Evolutionary conservation across 2,888 invertebrate species (phyloP), one percentile per base, ranked within the genome.

Genomic region (Andrena marginata): DNA sequence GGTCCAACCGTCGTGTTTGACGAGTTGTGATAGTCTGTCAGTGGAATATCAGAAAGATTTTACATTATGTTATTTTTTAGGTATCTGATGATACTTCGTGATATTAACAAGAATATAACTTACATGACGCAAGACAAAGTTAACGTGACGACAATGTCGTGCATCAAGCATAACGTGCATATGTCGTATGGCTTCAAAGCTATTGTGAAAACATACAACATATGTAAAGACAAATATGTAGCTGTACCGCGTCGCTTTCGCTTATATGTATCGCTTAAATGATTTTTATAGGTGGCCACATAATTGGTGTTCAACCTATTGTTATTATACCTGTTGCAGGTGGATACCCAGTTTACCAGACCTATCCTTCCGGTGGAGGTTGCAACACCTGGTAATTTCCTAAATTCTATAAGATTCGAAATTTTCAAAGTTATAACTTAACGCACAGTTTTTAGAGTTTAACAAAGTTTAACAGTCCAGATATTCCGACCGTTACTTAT

Each of bases 321-420:
- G 54, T 85, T 59, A 33, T 87, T 33, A 10, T 87, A 80, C 78
- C 82, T 48, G 69, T 88, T 77, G 23, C 76, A 87, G 87, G 59
- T 48, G 31, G 51, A n/a, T n/a, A 69, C 26, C 33, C 71, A 51
- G 16, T 62, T 16, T 26, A 72, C 63, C 65, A 42, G 42, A 16
- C 4, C 16, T 42, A 84, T 48, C 77, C 68, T 5, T 26, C 75
- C 1, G 59, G 86, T 49, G 78, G 85, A 49, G 85, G 87, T 20
- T 90, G 88, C 54, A 78, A n/a, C 23, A 80, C 85, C 33, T 90
- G 90, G 71, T 84, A 77, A 29, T 51, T 64, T 72, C 10, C 16
- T 13, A 20, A 54, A 20, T 54, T 20, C 54, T 54, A 26, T 23
- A 4, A 56, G 56, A 56, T 60, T 23, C 5, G n/a, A 48, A n/a